Percentiles rank a stretch among this genome's conserved stretches.
Conservation (phyloP, 1,140 invertebrate species). For the Drosophila erecta region DNA sequence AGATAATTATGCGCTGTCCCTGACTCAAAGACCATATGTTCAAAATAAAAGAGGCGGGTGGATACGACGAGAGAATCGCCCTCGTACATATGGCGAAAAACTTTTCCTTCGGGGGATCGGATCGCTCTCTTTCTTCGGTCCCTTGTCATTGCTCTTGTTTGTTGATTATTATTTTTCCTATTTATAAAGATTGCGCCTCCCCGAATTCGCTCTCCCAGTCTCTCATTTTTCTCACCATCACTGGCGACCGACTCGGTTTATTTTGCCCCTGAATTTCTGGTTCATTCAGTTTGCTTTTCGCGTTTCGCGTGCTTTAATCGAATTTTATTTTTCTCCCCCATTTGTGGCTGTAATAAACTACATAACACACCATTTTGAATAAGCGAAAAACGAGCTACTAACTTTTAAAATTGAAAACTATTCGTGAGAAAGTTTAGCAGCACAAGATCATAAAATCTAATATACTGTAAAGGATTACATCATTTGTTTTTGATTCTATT, state of each 20-base stretch:
- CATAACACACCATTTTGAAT: constrained; percentile 23
- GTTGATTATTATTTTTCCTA: constrained; percentile 65
- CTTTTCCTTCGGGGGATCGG: constrained; percentile 31
- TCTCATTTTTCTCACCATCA: constrained; percentile 16
- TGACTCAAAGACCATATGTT: constrained; percentile 50
- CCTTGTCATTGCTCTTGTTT: constrained; percentile 43
- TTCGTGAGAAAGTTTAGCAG: constrained; percentile 1
- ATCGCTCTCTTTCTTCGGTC: constrained; percentile 26
- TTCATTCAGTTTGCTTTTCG: constrained; percentile 68
- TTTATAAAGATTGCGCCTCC: constrained; percentile 69
- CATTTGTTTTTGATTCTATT: neutral
- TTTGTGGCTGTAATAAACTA: constrained; percentile 32
- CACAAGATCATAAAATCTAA: neutral
- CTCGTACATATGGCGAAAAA: constrained; percentile 57
- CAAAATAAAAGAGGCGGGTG: neutral
- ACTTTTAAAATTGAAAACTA: neutral
- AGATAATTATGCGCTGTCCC: constrained; percentile 65
- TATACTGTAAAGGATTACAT: neutral
- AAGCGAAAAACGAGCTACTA: neutral
- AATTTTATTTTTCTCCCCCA: constrained; percentile 25
- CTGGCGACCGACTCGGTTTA: constrained; percentile 27
- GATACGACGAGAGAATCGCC: constrained; percentile 26
- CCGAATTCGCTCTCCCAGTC: constrained; percentile 10
- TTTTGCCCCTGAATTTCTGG: constrained; percentile 69
- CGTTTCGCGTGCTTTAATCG: constrained; percentile 68